A percentile compares a stretch with the other conserved stretches of the same genome.
phyloP scores from a whole-genome alignment of 1,140 invertebrate species.

The Aphelenchoides fujianensis region DNA sequence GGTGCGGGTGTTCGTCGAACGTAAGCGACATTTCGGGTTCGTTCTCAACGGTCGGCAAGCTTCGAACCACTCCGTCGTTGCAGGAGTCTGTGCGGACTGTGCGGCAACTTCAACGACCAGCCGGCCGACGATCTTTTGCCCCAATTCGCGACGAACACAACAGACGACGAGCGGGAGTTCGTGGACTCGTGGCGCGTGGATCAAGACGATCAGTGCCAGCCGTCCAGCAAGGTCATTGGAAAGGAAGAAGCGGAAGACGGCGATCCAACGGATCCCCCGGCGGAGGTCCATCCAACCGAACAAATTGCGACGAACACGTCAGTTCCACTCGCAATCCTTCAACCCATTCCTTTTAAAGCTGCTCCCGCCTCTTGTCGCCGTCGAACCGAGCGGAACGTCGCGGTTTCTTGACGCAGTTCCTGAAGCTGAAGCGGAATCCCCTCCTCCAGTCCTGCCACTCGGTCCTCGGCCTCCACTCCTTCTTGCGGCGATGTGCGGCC shows the following conservation, averaged over 20 bases:
- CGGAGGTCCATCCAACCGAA: neutral
- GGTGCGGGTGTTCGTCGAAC: neutral
- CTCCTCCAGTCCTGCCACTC: neutral
- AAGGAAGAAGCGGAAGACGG: neutral
- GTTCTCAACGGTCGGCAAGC: neutral
- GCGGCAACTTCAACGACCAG: conserved; percentile 14
- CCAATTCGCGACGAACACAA: neutral
- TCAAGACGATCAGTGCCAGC: conserved; percentile 5
- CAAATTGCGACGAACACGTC: neutral
- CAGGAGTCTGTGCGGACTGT: conserved; percentile 13
- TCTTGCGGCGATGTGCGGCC: neutral
- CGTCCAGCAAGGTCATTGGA: neutral
- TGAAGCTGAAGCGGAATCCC: neutral
- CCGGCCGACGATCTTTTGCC: neutral
- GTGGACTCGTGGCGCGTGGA: neutral
- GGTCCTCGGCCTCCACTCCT: neutral
- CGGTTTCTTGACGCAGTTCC: neutral
- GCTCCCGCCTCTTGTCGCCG: neutral
- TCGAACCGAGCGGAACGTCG: conserved; percentile 6
- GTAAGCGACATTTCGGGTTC: neutral
- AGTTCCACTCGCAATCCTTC: neutral
- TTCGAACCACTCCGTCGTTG: neutral
- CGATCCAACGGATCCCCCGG: neutral
- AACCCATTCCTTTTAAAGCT: neutral
- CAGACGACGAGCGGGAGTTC: neutral